Evolutionary conservation across 2,888 invertebrate species (phyloP), one percentile per base, ranked within the genome.

Genomic region (Zaprionus lineosus): DNA sequence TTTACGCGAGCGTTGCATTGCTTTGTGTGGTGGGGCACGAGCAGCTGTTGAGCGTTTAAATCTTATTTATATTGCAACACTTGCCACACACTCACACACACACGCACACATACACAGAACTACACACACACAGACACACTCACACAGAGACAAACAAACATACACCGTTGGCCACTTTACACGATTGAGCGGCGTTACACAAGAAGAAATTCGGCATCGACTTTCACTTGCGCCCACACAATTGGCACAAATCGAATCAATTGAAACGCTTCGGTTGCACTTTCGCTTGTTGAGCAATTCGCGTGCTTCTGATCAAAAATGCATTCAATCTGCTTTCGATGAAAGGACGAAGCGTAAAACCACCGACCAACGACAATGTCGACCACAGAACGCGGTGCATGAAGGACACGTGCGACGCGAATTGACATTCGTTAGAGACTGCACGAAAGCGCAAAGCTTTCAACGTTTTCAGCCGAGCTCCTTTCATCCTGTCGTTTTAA

Each of bases 361-460:
- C 18, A 26, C 28, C 46, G 36, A 51, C 29, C n/a, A n/a, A 41
- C 43, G 33, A 58, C 44, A 52, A 46, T 29, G 21, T 26, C 18
- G 21, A 53, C 67, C 41, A 39, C 55, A 48, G 31, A 14, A 39
- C 28, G 15, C 33, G 44, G 33, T 24, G 40, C 43, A 41, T 33
- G 18, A 31, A 28, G 29, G 40, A 78, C 75, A 84, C 78, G 84
- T 79, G 85, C 72, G 65, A 50, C 61, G 57, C 83, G 83, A 69
- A 56, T 72, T 69, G 48, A 40, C 43, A 62, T 59, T 71, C 75
- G 67, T 66, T 71, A 18, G 43, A 59, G 58, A 73, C 66, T 70
- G 75, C 71, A 66, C 66, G 62, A 70, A 36, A 46, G 41, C 63
- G 34, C n/a, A 53, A 53, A 67, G 74, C 71, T 70, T 55, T 40